Conservation (phyloP, 2,797 vertebrate species). For the Taeniopygia guttata region DNA sequence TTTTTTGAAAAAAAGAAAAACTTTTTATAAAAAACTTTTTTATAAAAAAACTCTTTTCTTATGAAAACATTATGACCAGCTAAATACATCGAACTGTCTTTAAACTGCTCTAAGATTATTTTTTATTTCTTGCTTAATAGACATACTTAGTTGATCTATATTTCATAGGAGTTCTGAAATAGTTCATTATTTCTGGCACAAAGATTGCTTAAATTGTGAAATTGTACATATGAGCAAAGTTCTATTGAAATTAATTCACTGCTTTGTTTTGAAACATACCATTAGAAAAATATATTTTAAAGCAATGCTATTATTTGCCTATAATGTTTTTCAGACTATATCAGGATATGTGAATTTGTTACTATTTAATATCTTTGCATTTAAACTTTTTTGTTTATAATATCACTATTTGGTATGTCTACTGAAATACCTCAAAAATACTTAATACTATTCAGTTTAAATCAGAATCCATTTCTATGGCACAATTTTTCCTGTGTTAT, state of each 20-base stretch:
- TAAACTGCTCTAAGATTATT: not conserved
- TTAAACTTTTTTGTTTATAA: not conserved
- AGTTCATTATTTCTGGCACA: not conserved
- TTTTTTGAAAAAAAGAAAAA: too few species aligned
- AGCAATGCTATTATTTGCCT: rapidly evolving
- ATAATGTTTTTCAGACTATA: not conserved
- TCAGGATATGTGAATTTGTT: not conserved
- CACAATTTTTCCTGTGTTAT: not conserved
- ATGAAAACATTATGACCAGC: not conserved
- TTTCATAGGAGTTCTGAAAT: not conserved
- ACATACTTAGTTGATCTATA: not conserved
- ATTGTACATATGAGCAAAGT: not conserved
- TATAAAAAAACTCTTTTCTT: not conserved
- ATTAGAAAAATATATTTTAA: not conserved
- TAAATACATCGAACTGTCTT: not conserved
- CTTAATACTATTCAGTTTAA: not conserved
- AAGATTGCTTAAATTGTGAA: not conserved
- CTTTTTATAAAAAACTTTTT: too few species aligned
- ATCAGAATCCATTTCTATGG: not conserved
- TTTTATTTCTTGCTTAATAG: not conserved
- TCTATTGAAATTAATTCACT: not conserved
- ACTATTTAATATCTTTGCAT: not conserved
- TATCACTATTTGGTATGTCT: not conserved
- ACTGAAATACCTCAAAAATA: not conserved
- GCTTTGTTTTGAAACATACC: not conserved